Evolutionary conservation across 2,888 invertebrate species (phyloP).

Genomic region (Noctua pronuba): DNA sequence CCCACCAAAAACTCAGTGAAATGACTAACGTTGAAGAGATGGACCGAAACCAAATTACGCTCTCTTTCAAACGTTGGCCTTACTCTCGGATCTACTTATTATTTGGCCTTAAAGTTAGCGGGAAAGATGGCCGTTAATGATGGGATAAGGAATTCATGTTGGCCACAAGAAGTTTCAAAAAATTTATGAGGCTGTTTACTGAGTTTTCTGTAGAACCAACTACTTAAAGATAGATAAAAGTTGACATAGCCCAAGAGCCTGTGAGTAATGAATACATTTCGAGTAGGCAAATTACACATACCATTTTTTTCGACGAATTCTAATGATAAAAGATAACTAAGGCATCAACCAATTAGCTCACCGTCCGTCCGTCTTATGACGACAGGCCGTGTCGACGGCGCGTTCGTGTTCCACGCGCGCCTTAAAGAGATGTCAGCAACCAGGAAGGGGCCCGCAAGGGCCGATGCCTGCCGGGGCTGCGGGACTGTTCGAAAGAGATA

Average conservation of each 20-base stretch:
- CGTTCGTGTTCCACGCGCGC: too few species aligned
- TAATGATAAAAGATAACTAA: too few species aligned
- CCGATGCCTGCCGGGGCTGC: too few species aligned
- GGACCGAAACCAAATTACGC: constrained; percentile 58
- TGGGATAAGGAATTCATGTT: background rate
- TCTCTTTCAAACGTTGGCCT: constrained; percentile 51
- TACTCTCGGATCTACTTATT: constrained; percentile 45
- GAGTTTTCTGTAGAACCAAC: background rate
- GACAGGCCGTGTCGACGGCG: too few species aligned
- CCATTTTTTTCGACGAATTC: too few species aligned
- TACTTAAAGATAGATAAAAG: background rate
- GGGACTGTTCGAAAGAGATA: too few species aligned
- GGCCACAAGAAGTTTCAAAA: background rate
- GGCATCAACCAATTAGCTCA: too few species aligned
- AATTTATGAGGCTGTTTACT: constrained; percentile 9
- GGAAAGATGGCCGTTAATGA: background rate
- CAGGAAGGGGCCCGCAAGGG: too few species aligned
- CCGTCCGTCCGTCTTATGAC: too few species aligned
- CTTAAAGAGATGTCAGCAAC: too few species aligned
- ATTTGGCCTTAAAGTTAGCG: constrained; percentile 49
- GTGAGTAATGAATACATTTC: too few species aligned
- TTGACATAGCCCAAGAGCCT: background rate
- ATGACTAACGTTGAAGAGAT: constrained; percentile 52
- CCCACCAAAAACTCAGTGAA: constrained; percentile 41
- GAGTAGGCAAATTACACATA: too few species aligned